phyloP scores from a whole-genome alignment of 2,797 vertebrate genomes.

The Prionace glauca region DNA sequence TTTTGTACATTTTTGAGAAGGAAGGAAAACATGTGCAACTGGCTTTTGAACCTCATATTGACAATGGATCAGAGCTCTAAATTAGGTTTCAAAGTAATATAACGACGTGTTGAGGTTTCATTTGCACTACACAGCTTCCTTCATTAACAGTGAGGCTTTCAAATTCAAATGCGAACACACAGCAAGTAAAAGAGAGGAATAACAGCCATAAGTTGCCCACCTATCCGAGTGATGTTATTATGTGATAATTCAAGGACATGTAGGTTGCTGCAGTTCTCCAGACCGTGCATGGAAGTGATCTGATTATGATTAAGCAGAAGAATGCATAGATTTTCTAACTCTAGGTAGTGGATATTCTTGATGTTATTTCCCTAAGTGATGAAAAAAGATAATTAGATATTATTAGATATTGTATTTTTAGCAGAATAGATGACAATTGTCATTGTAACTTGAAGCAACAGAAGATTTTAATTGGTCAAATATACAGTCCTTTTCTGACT shows the following conservation, averaged over 20 bases:
- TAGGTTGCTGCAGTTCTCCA: slow-evolving; percentile 70
- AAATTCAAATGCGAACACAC: not conserved
- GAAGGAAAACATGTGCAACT: not conserved
- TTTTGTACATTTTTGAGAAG: not conserved
- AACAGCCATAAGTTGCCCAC: slow-evolving; percentile 58
- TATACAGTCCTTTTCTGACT: not conserved
- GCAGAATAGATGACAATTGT: not conserved
- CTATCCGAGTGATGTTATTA: slow-evolving; percentile 79
- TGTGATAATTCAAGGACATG: slow-evolving; percentile 74
- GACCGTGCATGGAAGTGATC: slow-evolving; percentile 75
- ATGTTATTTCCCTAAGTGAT: slow-evolving; percentile 78
- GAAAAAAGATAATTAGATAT: slow-evolving; percentile 39
- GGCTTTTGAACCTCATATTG: not conserved
- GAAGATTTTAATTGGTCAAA: not conserved
- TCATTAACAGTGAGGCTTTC: not conserved
- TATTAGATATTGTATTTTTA: not conserved
- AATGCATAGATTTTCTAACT: slow-evolving; percentile 67
- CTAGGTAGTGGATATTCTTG: slow-evolving; percentile 69
- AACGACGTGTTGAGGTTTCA: not conserved
- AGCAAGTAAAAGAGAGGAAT: not conserved
- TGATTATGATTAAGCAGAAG: slow-evolving; percentile 72
- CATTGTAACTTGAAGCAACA: not conserved
- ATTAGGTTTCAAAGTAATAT: not conserved
- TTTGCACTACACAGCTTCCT: not conserved
- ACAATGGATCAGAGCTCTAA: not conserved